Evolutionary conservation across 2,113 vertebrate genomes (phyloP).

Genomic region (Nycticebus coucang): DNA sequence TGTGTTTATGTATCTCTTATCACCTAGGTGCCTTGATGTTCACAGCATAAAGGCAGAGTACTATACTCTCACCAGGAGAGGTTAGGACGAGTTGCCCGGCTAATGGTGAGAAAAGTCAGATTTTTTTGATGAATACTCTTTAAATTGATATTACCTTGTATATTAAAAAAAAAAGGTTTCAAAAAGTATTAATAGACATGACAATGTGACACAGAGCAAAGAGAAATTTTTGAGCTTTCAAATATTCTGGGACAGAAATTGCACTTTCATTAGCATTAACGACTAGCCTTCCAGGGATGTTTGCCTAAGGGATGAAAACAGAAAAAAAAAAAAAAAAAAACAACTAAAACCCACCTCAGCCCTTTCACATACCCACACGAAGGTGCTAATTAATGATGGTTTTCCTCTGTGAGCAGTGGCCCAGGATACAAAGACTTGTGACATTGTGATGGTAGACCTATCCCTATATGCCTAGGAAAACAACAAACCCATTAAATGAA

Average conservation of each 20-base stretch:
- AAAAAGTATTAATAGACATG: constrained; percentile 36
- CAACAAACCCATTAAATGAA: constrained; percentile 24
- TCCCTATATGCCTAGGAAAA: constrained; percentile 49
- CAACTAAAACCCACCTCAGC: constrained; percentile 7
- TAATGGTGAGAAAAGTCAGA: background rate
- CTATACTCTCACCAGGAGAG: background rate
- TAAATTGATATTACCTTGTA: constrained; percentile 34
- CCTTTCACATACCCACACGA: constrained; percentile 38
- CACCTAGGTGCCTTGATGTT: background rate
- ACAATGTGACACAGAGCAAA: background rate
- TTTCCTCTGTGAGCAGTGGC: constrained; percentile 29
- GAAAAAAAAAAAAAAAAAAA: background rate
- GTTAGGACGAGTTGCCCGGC: background rate
- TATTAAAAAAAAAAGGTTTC: constrained; percentile 18
- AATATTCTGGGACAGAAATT: constrained; percentile 64
- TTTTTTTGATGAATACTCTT: constrained; percentile 32
- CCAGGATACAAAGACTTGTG: background rate
- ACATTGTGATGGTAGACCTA: background rate
- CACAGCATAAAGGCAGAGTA: background rate
- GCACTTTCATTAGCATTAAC: constrained; percentile 70
- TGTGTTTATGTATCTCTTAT: constrained; percentile 34
- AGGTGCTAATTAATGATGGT: constrained; percentile 66
- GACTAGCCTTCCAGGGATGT: constrained; percentile 53
- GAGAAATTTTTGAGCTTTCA: constrained; percentile 54
- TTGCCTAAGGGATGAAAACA: constrained; percentile 67